Conservation (phyloP, 2,113 vertebrate genomes). For the Calidris pygmaea region DNA sequence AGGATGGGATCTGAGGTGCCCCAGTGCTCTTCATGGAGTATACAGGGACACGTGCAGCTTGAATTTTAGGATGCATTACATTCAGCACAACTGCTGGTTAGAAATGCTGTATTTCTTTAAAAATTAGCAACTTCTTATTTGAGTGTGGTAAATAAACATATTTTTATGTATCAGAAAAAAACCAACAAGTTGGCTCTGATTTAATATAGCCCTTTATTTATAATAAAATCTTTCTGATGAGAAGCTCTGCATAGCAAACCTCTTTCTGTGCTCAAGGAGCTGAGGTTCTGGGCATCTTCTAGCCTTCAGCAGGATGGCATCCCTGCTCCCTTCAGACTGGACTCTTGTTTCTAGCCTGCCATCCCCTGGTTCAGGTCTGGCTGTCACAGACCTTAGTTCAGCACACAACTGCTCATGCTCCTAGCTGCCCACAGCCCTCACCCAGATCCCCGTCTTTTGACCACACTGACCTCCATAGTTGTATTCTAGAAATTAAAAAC, state of each 20-base stretch:
- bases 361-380: background rate
- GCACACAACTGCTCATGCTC: fast-evolving
- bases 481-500: background rate
- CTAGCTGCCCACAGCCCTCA: background rate
- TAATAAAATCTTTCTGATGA: background rate
- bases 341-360: background rate
- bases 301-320: background rate
- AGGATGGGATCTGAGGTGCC: background rate
- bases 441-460: background rate
- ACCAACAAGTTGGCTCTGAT: fast-evolving
- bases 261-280: background rate
- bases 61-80: background rate
- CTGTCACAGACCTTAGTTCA: background rate
- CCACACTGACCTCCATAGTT: too few relatives aligned
- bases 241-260: background rate
- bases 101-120: background rate
- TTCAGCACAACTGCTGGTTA: background rate
- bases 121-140: background rate
- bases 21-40: background rate
- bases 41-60: fast-evolving
- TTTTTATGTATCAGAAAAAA: background rate
- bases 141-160: background rate
- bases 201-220: background rate
- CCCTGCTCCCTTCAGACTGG: background rate
- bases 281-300: background rate